phyloP scores from a whole-genome alignment of 2,797 vertebrate genomes.

The Mico argentatus region DNA sequence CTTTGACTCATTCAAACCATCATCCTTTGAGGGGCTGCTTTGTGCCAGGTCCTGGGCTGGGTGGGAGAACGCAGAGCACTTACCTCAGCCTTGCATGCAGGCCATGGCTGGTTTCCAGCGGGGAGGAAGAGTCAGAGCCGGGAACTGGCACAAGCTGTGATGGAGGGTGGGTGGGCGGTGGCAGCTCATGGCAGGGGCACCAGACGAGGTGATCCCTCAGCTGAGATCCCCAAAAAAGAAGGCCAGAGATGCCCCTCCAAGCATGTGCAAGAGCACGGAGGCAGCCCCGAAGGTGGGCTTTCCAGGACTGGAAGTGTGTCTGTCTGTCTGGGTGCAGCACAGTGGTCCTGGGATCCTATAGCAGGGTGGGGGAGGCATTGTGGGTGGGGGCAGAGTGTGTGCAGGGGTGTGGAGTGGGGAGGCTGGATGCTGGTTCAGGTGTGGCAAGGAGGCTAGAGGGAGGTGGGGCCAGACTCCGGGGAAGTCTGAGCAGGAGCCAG shows the following conservation, averaged over 20 bases:
- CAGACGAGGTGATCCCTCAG: neutral
- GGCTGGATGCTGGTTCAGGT: neutral
- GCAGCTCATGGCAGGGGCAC: neutral
- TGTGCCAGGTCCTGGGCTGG: neutral
- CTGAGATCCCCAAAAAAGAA: neutral
- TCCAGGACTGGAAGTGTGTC: neutral
- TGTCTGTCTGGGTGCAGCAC: neutral
- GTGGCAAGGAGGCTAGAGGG: neutral
- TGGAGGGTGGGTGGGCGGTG: neutral
- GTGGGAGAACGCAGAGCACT: neutral
- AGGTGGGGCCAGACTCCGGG: neutral
- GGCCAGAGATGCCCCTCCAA: neutral
- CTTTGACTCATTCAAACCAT: neutral
- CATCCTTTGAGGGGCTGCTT: fast-evolving
- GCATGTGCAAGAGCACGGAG: fast-evolving
- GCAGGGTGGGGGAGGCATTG: fast-evolving
- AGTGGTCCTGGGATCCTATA: fast-evolving
- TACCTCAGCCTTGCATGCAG: neutral
- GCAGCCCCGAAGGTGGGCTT: neutral
- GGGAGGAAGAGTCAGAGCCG: neutral
- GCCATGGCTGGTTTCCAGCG: neutral
- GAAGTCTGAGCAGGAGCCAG: neutral
- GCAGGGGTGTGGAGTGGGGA: neutral
- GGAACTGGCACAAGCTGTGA: neutral
- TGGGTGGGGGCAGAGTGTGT: neutral